Evolutionary conservation across 2,113 vertebrate genomes (phyloP).

Genomic region (Hippocampus zosterae): DNA sequence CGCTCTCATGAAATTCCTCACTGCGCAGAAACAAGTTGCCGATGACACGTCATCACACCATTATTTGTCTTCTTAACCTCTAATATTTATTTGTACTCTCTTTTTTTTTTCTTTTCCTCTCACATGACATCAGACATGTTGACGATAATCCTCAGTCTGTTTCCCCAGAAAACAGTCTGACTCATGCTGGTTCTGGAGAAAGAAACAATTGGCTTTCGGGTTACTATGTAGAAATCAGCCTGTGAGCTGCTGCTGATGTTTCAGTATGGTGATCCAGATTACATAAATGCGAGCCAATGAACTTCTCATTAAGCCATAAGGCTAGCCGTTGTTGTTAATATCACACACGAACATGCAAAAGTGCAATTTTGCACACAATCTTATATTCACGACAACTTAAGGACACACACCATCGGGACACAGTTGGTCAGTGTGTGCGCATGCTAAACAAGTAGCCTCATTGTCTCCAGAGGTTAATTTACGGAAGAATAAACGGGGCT

Average conservation of each 20-base stretch:
- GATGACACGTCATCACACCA: constrained; percentile 2
- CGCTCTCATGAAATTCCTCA: constrained; percentile 9
- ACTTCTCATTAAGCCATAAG: constrained; percentile 49
- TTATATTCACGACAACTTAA: constrained; percentile 51
- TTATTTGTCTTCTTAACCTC: constrained; percentile 11
- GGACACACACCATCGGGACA: constrained; percentile 41
- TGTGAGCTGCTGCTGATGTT: constrained; percentile 4
- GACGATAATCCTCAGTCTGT: constrained; percentile 2
- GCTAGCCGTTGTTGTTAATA: constrained; percentile 41
- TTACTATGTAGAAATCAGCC: constrained; percentile 6
- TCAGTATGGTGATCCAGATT: constrained; percentile 19
- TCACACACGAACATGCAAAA: constrained; percentile 26
- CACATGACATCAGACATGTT: constrained; percentile 3
- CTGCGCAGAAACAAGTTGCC: constrained; percentile 13
- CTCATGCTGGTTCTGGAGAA: constrained; percentile 13
- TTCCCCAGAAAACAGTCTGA: constrained; percentile 4
- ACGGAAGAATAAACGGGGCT: constrained; percentile 59
- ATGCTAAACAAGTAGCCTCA: constrained; percentile 59
- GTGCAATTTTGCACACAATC: constrained; percentile 45
- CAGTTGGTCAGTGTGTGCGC: constrained; percentile 27
- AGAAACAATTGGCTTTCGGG: constrained; percentile 23
- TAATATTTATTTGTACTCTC: constrained; percentile 5
- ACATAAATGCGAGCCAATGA: constrained; percentile 43
- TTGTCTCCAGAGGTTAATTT: constrained; percentile 60
- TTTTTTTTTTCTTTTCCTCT: not conserved